A percentile compares a stretch with the other conserved stretches of the same genome.
phyloP scores from a whole-genome alignment of 2,113 vertebrate genomes.

The Bettongia penicillata region DNA sequence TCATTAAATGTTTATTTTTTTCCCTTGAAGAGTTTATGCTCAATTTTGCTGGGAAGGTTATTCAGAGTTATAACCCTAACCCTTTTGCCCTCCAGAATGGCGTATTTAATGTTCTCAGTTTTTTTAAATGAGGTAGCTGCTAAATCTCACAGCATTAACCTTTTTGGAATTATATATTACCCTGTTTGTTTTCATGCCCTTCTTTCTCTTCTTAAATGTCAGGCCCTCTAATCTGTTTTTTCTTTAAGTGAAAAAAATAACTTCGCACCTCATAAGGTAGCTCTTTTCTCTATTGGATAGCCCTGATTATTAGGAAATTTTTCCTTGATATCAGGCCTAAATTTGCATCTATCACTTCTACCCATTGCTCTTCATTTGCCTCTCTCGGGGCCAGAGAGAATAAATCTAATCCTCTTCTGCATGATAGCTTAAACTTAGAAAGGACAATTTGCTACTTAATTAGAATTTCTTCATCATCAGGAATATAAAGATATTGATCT shows the following conservation, averaged over 20 bases:
- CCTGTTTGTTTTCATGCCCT: not conserved
- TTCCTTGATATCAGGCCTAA: not conserved
- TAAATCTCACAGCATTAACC: not conserved
- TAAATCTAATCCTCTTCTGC: not conserved
- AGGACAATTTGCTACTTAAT: not conserved
- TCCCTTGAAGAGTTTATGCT: not conserved
- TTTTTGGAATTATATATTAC: not conserved
- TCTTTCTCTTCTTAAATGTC: not conserved
- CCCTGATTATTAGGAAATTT: not conserved
- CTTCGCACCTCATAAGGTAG: not conserved
- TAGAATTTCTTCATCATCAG: not conserved
- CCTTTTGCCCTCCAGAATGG: not conserved
- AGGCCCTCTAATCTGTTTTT: not conserved
- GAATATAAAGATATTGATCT: not conserved
- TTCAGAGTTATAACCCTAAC: not conserved
- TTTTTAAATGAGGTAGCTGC: not conserved
- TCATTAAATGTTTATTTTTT: not conserved
- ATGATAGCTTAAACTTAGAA: not conserved
- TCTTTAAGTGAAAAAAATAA: not conserved
- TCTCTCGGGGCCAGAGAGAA: not conserved
- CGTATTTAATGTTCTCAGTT: not conserved
- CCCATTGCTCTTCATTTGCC: not conserved
- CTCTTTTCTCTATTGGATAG: not conserved
- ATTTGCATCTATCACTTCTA: not conserved
- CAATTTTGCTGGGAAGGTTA: not conserved